These are phyloP conservation scores for Meandrusa payeni DNA, from an alignment of 2,888 invertebrate species.

Conservation along the genomic window DNA sequence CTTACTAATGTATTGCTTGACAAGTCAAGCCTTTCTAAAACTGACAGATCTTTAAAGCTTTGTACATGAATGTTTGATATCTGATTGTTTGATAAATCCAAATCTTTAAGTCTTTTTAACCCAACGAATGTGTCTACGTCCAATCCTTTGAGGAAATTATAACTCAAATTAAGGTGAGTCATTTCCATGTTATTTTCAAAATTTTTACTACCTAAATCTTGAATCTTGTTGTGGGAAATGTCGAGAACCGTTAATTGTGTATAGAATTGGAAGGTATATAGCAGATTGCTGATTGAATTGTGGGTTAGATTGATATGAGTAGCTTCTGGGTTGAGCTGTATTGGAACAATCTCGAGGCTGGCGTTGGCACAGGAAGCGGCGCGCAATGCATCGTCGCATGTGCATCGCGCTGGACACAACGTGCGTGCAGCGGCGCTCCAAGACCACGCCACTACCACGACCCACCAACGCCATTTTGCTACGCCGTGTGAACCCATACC, in stretches of 20 bases:
- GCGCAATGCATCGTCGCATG: conserved; percentile 89
- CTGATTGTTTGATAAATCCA: conserved; percentile 89
- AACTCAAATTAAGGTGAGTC: conserved; percentile 87
- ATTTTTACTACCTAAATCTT: conserved; percentile 89
- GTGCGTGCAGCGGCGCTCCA: conserved; percentile 79
- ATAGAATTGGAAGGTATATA: conserved; percentile 90
- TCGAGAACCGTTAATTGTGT: conserved; percentile 89
- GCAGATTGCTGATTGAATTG: conserved; percentile 89
- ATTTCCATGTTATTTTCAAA: conserved; percentile 89
- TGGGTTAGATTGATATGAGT: conserved; percentile 90
- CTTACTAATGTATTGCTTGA: conserved; percentile 88
- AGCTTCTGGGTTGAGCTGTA: conserved; percentile 93
- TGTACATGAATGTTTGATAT: conserved; percentile 86
- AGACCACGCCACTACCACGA: conserved; percentile 76
- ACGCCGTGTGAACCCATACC: conserved; percentile 75
- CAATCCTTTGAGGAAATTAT: conserved; percentile 86
- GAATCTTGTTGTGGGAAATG: conserved; percentile 90
- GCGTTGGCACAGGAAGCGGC: conserved; percentile 89
- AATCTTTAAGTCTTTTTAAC: conserved; percentile 82
- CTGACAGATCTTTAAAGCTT: conserved; percentile 89
- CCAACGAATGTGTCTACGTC: conserved; percentile 90
- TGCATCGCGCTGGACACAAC: conserved; percentile 90
- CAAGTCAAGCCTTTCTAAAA: conserved; percentile 87
- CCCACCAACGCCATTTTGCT: conserved; percentile 76
- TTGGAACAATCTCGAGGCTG: conserved; percentile 91